A percentile compares a stretch with the other conserved stretches of the same genome.
phyloP scores from a whole-genome alignment of 2,888 invertebrate genomes.

The Cryptocephalus moraei region DNA sequence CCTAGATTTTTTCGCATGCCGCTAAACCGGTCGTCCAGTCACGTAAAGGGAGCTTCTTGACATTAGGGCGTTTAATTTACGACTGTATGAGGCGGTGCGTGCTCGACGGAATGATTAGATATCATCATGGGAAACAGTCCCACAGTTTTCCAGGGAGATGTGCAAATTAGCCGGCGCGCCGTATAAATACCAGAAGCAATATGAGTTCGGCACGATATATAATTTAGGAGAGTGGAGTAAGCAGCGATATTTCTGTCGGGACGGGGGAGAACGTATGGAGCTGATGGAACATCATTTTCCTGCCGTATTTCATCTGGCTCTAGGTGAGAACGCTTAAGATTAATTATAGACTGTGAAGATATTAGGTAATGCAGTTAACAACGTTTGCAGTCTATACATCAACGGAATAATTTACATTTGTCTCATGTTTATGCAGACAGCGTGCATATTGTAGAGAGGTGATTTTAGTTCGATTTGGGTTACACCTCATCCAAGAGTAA shows the following conservation, averaged over 20 bases:
- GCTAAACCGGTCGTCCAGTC: constrained; percentile 12
- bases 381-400: no score
- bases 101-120: constrained; percentile 30
- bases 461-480: no score
- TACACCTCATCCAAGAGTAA: no score
- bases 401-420: no score
- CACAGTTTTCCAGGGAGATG: constrained; percentile 32
- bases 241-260: constrained; percentile 15
- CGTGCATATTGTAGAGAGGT: no score
- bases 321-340: no score
- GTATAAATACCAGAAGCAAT: constrained; percentile 26
- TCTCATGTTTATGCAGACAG: no score
- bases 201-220: constrained; percentile 27
- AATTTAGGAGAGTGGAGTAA: constrained; percentile 19
- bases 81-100: constrained; percentile 23
- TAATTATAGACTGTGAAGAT: no score
- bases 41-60: constrained; percentile 18
- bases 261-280: no score
- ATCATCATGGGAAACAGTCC: constrained; percentile 29
- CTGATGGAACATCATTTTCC: no score
- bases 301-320: no score
- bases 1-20: not conserved
- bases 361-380: no score
- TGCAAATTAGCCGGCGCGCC: constrained; percentile 30
- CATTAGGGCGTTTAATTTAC: constrained; percentile 26